Conservation (phyloP, 2,797 vertebrate genomes). For the Tauraco hartlaubi region DNA sequence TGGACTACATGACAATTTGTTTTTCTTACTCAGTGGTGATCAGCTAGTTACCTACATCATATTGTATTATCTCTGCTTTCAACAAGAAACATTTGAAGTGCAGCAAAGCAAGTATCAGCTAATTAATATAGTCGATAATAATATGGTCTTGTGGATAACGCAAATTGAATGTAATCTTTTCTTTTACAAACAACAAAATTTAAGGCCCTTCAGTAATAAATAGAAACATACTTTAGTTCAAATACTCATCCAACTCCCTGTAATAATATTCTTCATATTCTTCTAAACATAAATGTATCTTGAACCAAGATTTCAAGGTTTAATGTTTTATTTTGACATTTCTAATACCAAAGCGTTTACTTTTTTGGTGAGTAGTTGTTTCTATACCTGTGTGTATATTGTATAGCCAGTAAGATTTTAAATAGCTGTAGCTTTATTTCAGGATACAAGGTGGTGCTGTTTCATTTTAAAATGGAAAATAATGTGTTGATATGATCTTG, state of each 20-base stretch:
- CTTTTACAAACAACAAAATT: not conserved
- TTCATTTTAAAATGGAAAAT: conserved; percentile 74
- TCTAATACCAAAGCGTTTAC: not conserved
- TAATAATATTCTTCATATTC: not conserved
- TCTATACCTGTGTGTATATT: not conserved
- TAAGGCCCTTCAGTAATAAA: not conserved
- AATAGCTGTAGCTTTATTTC: conserved; percentile 69
- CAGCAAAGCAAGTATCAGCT: not conserved
- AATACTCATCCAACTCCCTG: not conserved
- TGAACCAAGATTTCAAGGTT: not conserved
- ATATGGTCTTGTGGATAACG: not conserved
- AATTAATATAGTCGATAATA: not conserved
- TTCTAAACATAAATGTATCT: not conserved
- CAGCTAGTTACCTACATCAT: not conserved
- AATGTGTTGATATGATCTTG: not conserved
- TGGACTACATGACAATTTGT: not conserved
- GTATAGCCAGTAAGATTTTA: not conserved
- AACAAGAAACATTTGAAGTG: not conserved
- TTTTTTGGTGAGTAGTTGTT: not conserved
- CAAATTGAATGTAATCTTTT: not conserved
- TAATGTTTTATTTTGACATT: not conserved
- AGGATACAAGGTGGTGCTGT: conserved; percentile 81
- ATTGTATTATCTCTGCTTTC: not conserved
- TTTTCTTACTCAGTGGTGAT: not conserved
- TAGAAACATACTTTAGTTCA: not conserved